Evolutionary conservation across 2,113 vertebrate species (phyloP).

Genomic region (Colossoma macropomum): DNA sequence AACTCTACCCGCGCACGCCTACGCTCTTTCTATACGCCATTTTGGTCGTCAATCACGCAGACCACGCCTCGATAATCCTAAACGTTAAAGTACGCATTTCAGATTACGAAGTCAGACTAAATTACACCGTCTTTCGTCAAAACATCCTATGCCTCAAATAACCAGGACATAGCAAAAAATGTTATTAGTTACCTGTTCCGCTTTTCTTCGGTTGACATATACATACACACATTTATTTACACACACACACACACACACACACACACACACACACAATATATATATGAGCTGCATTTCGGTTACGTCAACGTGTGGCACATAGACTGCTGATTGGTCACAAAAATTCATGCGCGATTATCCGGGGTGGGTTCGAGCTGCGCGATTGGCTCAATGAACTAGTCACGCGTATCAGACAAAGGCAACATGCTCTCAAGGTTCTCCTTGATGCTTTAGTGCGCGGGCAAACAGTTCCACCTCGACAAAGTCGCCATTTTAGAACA

Average conservation of each 20-base stretch:
- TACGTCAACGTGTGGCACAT: conserved; percentile 68
- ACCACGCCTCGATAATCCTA: conserved; percentile 50
- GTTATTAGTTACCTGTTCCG: too few relatives aligned
- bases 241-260: too few relatives aligned
- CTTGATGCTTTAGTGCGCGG: conserved; percentile 58
- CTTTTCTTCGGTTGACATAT: too few relatives aligned
- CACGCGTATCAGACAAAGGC: conserved; percentile 57
- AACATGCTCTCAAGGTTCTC: conserved; percentile 31
- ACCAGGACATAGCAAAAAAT: too few relatives aligned
- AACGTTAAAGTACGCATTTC: not conserved
- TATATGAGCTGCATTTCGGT: not conserved
- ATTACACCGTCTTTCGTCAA: not conserved
- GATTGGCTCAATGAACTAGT: conserved; percentile 66
- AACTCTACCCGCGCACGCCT: conserved; percentile 55
- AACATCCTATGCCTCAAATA: not conserved
- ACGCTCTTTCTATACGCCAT: conserved; percentile 52
- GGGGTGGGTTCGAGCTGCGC: conserved; percentile 45
- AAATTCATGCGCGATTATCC: conserved; percentile 65
- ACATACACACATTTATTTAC: too few relatives aligned
- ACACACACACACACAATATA: too few relatives aligned
- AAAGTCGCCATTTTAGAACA: conserved; percentile 17
- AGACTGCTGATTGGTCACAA: conserved; percentile 63
- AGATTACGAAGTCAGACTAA: not conserved
- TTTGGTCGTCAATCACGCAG: conserved; percentile 48
- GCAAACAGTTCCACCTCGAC: not conserved